Base-by-base conservation (phyloP, 2,888 invertebrate genomes). In the Lepetodrilus schrolli region DNA sequence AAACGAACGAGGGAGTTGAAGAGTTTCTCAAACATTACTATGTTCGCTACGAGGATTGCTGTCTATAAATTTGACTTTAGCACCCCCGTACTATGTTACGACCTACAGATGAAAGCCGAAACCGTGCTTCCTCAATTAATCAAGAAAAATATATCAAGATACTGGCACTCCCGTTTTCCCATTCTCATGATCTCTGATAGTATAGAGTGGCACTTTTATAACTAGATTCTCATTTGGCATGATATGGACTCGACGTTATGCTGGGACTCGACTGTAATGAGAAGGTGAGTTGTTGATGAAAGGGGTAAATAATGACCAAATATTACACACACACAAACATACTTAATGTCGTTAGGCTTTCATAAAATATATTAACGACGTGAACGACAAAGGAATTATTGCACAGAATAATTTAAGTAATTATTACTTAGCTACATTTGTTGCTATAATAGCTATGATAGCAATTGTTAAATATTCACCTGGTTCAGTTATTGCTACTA, bases 61-160 rank as follows among this genome's bases (percentile, higher is more conserved):
- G 58, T 58, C 58, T 58, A 58, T 58, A 58, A 58, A 58, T 58
- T 58, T 58, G 58, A 58, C 58, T 58, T 58, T 58, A 58, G 58
- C 26, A 58, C 34, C 58, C 13, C 10, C 17, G 13, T 58, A 34
- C 58, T 58, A 58, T 30, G 58, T 34, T 58, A 58, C 30, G 17
- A 30, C 58, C 30, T 30, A 30, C 58, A 58, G 30, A 58, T 58
- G 58, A 58, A 58, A 58, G 58, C 58, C 30, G 34, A 26, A 58
- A 17, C 26, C 58, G 58, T 58, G 58, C 34, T 58, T 30, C 17
- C 30, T 58, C 58, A 58, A 58, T 30, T 58, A 58, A 58, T 58
- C 58, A 58, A 17, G 58, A 26, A 26, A 58, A 58, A 58, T 58
- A 58, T 58, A 58, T 30, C n/a, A n/a, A n/a, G n/a, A 34, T 30